phyloP scores from a whole-genome alignment of 2,888 invertebrate genomes.

The Trisateles emortualis region DNA sequence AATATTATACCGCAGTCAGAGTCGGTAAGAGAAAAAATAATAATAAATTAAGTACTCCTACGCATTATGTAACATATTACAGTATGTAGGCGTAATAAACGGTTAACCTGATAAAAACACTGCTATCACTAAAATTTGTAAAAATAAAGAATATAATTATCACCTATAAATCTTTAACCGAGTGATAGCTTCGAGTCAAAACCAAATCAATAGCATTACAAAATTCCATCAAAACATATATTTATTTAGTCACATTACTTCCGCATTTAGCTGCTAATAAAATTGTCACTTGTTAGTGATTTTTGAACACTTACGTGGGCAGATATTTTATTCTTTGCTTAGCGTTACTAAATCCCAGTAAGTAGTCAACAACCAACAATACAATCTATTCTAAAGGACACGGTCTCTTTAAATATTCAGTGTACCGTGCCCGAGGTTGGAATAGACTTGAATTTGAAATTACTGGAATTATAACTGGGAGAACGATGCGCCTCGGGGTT shows the following conservation, averaged over 20 bases:
- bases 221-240: neutral
- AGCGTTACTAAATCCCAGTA: slow-evolving; percentile 9
- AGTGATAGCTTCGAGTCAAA: slow-evolving; percentile 4
- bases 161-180: slow-evolving; percentile 14
- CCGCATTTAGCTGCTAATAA: slow-evolving; percentile 9
- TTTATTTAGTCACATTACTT: slow-evolving; percentile 6
- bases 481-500: slow-evolving; percentile 26
- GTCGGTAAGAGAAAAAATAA: slow-evolving; percentile 3
- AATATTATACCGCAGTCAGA: slow-evolving; percentile 4
- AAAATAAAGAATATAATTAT: slow-evolving; percentile 12
- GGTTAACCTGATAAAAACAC: slow-evolving; percentile 6
- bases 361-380: slow-evolving; percentile 3
- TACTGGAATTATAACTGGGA: slow-evolving; percentile 31
- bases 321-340: slow-evolving; percentile 13
- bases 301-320: slow-evolving; percentile 21
- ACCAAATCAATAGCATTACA: slow-evolving; percentile 9
- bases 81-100: slow-evolving; percentile 23
- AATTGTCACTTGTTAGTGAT: slow-evolving; percentile 13
- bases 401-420: slow-evolving; percentile 29
- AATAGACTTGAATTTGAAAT: slow-evolving; percentile 41
- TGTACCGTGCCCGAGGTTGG: slow-evolving; percentile 21
- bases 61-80: slow-evolving; percentile 14
- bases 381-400: slow-evolving; percentile 3
- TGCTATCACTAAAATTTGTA: slow-evolving; percentile 7
- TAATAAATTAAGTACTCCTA: slow-evolving; percentile 19